Base-by-base conservation (phyloP, 1,140 invertebrate genomes). In the Hyphantria cunea region DNA sequence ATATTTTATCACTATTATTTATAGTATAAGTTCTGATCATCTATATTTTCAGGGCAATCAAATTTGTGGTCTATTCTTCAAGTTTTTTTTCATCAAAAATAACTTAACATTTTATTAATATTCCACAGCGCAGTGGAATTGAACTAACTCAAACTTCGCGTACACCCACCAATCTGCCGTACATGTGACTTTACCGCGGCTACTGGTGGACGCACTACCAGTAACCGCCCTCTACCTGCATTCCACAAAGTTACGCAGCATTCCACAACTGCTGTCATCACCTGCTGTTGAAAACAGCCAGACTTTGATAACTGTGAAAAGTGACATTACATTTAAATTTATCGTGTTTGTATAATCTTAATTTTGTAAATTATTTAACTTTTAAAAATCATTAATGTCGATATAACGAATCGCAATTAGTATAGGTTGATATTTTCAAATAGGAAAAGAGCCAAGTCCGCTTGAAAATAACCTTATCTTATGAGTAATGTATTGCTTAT, bases 181-280 rank as follows among this genome's bases (percentile, higher is more conserved):
- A 84, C 70, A 89, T 89, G 86, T 89, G 86, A 89, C 85, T 78
- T 52, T 68, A 76, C 50, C 68, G 53, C 59, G 77, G 82, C 75
- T 77, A 71, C 32, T 78, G 72, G 72, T 51, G 52, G 74, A 66
- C 68, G 64, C 72, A 32, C 47, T 48, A 60, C 48, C 48, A 47
- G 47, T 60, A 60, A 50, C 56, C 10, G n/a, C 41, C 31, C 25
- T n/a, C 31, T 6, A 39, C 3, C 41, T 11, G 17, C 39, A 25
- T 12, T 9, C 7, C 6, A 5, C 13, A 12, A 32, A 17, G 25
- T 54, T 44, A 39, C 54, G 12, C 14, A 12, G 15, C 34, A 11
- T 37, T 37, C 8, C 7, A 11, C 34, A 37, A 37, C 3, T 11
- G 8, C 34, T 2, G 8, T 7, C 1, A 37, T 7, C 8, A 37